A percentile compares a stretch with the other conserved stretches of the same genome.
phyloP scores from a whole-genome alignment of 2,797 vertebrate genomes.

The Sternarchorhynchus goeldii region DNA sequence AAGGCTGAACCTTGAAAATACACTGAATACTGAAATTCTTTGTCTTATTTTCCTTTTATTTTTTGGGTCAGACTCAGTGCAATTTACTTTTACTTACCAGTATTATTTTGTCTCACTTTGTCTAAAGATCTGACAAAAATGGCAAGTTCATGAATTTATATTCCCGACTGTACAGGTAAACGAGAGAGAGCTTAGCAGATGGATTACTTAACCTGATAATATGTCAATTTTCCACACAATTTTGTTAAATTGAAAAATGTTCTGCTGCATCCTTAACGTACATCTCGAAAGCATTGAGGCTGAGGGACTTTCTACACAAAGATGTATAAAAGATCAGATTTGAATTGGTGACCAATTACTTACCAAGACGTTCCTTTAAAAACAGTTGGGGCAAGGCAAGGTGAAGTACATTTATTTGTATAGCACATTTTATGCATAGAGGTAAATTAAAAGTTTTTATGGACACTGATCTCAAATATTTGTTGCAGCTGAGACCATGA shows the following conservation, averaged over 20 bases:
- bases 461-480: no score
- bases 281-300: slow-evolving; percentile 6
- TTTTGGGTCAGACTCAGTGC: no score
- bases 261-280: not conserved
- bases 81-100: not conserved
- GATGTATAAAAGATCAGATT: not conserved
- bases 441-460: no score
- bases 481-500: no score
- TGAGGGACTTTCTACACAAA: not conserved
- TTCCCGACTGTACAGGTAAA: not conserved
- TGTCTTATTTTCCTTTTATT: no score
- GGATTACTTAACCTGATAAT: not conserved
- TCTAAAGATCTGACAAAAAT: not conserved
- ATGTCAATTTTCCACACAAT: slow-evolving; percentile 10
- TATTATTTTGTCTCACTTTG: not conserved
- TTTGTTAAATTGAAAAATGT: not conserved
- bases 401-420: no score
- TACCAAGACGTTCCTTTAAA: no score
- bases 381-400: no score
- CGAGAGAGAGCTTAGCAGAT: not conserved
- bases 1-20: no score
- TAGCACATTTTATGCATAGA: no score
- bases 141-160: not conserved
- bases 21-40: no score
- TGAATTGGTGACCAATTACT: not conserved